These are phyloP conservation scores for Idaea biselata DNA, from an alignment of 2,888 invertebrate species.

Conservation along the genomic window DNA sequence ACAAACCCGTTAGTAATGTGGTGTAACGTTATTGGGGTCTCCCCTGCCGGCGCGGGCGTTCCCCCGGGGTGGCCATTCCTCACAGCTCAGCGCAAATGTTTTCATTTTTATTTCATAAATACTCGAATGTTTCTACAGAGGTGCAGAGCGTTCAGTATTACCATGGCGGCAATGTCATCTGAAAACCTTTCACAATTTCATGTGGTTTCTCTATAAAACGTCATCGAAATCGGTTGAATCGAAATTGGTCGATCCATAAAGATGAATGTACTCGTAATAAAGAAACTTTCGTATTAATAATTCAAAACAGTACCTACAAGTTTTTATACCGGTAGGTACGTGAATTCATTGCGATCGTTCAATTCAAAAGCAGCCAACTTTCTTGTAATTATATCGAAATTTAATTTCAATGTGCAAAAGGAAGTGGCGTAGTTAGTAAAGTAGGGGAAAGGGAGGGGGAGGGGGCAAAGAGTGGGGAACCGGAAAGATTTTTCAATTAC, in stretches of 20 bases:
- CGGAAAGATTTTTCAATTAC: constrained; percentile 78
- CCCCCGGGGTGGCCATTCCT: constrained; percentile 50
- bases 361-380: not conserved
- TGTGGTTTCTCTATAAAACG: not conserved
- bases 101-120: constrained; percentile 79
- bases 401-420: constrained; percentile 34
- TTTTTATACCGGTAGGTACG: not conserved
- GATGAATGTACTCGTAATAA: not conserved
- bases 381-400: constrained; percentile 43
- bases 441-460: constrained; percentile 22
- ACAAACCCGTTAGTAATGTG: no score
- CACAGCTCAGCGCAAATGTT: constrained; percentile 73
- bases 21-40: no score
- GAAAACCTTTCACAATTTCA: not conserved
- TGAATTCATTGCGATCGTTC: not conserved
- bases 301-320: not conserved
- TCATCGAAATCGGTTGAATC: not conserved
- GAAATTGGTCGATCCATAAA: not conserved
- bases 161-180: not conserved
- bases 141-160: constrained; percentile 53
- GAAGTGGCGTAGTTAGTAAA: constrained; percentile 13
- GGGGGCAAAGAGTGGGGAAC: constrained; percentile 27
- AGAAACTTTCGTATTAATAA: not conserved
- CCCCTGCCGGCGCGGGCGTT: no score
- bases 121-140: constrained; percentile 61